A percentile compares a stretch with the other conserved stretches of the same genome.
Evolutionary conservation across 1,140 invertebrate species (phyloP).

Genomic region (Drosophila persimilis): DNA sequence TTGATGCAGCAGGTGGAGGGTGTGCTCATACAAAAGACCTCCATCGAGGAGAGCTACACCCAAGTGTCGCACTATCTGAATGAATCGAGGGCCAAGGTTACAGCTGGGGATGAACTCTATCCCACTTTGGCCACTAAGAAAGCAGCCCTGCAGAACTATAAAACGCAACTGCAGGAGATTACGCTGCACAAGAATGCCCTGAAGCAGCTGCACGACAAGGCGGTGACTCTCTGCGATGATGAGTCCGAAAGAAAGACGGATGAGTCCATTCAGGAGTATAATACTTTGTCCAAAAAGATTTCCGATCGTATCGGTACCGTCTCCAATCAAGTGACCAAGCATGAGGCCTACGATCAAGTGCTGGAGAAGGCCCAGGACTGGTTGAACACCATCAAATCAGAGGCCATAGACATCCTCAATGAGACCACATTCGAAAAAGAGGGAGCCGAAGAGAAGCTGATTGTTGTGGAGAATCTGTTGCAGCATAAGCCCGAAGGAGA

Average conservation of each 20-base stretch:
- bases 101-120: constrained; percentile 87
- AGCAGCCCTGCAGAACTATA: constrained; percentile 89
- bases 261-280: constrained; percentile 88
- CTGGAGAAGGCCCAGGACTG: constrained; percentile 89
- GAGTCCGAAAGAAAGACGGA: constrained; percentile 89
- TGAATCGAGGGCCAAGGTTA: constrained; percentile 88
- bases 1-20: constrained; percentile 94
- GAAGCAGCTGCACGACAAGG: constrained; percentile 90
- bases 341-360: constrained; percentile 91
- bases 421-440: constrained; percentile 89
- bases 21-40: constrained; percentile 92
- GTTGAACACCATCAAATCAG: constrained; percentile 86
- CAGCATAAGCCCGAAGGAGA: constrained; percentile 89
- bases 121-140: constrained; percentile 93
- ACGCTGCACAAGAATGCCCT: constrained; percentile 91
- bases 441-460: constrained; percentile 89
- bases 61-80: constrained; percentile 92
- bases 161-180: constrained; percentile 91
- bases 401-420: constrained; percentile 89
- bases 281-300: constrained; percentile 87
- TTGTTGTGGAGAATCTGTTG: constrained; percentile 89
- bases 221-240: constrained; percentile 88
- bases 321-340: constrained; percentile 90
- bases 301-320: constrained; percentile 87
- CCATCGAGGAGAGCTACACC: constrained; percentile 94